A percentile compares a stretch with the other conserved stretches of the same genome.
Conservation (phyloP, 2,888 invertebrate genomes). For the Cataglyphis livida region DNA sequence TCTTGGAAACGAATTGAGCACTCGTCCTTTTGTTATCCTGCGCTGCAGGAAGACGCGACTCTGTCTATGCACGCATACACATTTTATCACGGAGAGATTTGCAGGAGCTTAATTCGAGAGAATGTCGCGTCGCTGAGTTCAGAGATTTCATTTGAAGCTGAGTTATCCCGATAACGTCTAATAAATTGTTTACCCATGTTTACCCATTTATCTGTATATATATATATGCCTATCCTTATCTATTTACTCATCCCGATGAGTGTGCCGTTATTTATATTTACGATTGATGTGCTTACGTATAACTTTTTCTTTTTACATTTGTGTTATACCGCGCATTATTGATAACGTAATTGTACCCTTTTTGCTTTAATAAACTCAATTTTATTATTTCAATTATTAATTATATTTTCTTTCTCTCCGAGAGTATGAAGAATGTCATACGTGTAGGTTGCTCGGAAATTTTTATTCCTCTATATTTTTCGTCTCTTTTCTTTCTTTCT, state of each 20-base stretch:
- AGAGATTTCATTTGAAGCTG: conserved; percentile 19
- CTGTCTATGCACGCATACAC: conserved; percentile 21
- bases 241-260: neutral
- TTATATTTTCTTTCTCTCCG: neutral
- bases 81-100: conserved; percentile 8
- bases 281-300: conserved; percentile 4
- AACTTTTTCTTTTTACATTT: neutral
- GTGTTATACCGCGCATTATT: neutral
- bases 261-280: conserved; percentile 5
- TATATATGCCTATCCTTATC: neutral
- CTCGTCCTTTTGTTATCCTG: conserved; percentile 68
- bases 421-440: neutral
- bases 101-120: conserved; percentile 33
- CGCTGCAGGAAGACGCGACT: conserved; percentile 26
- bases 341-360: neutral
- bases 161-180: conserved; percentile 16
- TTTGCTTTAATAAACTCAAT: neutral
- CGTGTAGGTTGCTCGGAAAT: conserved; percentile 7
- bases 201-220: neutral
- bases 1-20: conserved; percentile 70
- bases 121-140: conserved; percentile 27
- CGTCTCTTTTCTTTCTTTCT: neutral
- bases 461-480: conserved; percentile 40
- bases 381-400: conserved; percentile 2
- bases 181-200: conserved; percentile 16